Percentiles rank a stretch among this genome's conserved stretches.
Evolutionary conservation across 37 sponge, comb jelly and placozoan species (phyloP).

Genomic region (Ianthella basta): DNA sequence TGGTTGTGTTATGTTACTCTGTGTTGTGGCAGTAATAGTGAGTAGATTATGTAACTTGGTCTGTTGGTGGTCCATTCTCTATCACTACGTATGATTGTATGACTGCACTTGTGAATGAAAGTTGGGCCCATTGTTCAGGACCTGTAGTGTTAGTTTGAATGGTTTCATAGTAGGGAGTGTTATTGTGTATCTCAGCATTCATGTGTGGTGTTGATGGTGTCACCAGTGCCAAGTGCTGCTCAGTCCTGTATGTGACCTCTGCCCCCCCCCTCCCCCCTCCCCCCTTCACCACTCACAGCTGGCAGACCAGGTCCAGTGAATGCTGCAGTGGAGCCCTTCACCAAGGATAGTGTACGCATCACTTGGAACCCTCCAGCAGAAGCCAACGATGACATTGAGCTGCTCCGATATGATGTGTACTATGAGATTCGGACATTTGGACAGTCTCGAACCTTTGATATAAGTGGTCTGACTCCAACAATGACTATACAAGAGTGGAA

Average conservation of each 20-base stretch:
- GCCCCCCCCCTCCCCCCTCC: neutral
- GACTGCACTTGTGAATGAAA: no score
- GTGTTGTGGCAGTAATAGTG: no score
- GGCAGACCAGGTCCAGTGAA: neutral
- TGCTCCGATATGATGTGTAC: conserved; percentile 6
- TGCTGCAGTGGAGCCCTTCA: conserved; percentile 9
- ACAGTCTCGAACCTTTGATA: neutral
- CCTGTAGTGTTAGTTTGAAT: no score
- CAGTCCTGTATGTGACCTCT: neutral
- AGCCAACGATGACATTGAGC: conserved; percentile 30
- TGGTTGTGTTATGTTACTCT: no score
- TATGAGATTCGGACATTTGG: neutral
- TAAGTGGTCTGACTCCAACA: neutral
- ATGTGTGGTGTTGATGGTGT: no score
- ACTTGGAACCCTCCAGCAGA: conserved; percentile 30
- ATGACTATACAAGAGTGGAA: neutral
- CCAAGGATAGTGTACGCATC: conserved; percentile 1
- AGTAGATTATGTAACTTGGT: no score
- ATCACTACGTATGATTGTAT: no score
- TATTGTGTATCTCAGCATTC: no score
- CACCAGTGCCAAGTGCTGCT: neutral
- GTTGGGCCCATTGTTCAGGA: no score
- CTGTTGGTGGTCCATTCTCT: no score
- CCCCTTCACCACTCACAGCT: neutral
- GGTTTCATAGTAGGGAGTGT: no score